A percentile compares a stretch with the other conserved stretches of the same genome.
phyloP scores from a whole-genome alignment of 64 coral and sea anemone genomes.

The Acropora tenuis region DNA sequence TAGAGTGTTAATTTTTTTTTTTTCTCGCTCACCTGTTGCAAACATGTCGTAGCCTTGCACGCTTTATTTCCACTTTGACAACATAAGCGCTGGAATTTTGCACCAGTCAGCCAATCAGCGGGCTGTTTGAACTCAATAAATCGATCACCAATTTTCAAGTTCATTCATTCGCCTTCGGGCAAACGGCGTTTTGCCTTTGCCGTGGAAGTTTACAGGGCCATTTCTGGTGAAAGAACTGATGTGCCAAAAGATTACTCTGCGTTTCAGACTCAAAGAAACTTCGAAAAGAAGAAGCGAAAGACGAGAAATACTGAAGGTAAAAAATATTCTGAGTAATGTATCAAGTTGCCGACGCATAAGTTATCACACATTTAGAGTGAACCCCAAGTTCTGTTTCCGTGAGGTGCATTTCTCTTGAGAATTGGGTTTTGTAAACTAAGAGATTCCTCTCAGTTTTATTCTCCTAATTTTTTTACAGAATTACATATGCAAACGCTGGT shows the following conservation, averaged over 20 bases:
- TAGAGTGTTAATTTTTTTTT: not conserved
- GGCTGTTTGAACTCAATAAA: not conserved
- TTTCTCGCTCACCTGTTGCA: not conserved
- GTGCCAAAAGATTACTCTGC: not conserved
- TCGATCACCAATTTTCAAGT: not conserved
- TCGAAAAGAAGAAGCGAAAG: not conserved
- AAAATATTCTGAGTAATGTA: not conserved
- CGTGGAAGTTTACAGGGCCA: not conserved
- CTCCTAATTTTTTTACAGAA: too few relatives aligned
- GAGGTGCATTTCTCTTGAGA: not conserved
- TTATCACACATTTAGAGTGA: not conserved
- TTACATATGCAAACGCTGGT: too few relatives aligned
- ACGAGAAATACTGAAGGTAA: not conserved
- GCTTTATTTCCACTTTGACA: not conserved
- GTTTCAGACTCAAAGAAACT: slow-evolving; percentile 5
- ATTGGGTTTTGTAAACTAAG: not conserved
- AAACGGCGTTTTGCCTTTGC: not conserved
- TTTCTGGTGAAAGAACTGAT: not conserved
- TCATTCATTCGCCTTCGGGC: slow-evolving; percentile 11
- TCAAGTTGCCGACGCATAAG: not conserved
- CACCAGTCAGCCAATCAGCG: not conserved
- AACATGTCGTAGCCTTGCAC: not conserved
- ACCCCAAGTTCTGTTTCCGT: not conserved
- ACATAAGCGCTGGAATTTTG: not conserved
- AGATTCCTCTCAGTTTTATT: not conserved